Evolutionary conservation across 2,797 vertebrate genomes (phyloP).

Genomic region (Pristis pectinata): DNA sequence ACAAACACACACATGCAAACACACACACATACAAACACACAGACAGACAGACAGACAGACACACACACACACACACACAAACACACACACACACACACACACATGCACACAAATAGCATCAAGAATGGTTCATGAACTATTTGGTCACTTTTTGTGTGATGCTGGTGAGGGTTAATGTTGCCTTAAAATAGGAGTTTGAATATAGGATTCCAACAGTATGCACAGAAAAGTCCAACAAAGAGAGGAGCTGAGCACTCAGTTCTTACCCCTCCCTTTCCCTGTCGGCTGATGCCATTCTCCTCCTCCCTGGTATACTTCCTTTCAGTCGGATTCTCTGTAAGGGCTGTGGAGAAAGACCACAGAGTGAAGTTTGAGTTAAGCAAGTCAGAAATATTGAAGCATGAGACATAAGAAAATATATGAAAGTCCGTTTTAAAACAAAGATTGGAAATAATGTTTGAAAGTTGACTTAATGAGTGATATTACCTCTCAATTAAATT

Average conservation of each 20-base stretch:
- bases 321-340: background rate
- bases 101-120: background rate
- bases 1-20: too few species aligned
- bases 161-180: background rate
- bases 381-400: background rate
- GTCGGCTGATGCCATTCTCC: background rate
- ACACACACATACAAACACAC: too few species aligned
- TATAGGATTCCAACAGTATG: background rate
- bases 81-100: background rate
- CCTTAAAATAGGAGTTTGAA: background rate
- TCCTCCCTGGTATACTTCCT: background rate
- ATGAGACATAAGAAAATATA: background rate
- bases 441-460: background rate
- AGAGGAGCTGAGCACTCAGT: background rate
- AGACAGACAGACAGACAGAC: too few species aligned
- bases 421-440: background rate
- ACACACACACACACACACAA: too few species aligned
- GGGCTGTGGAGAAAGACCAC: background rate
- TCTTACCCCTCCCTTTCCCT: background rate
- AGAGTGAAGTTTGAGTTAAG: background rate
- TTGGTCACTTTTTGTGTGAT: background rate
- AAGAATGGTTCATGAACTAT: background rate
- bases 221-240: background rate
- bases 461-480: background rate
- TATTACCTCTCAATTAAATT: background rate